Percentiles rank a stretch among this genome's conserved stretches.
Evolutionary conservation across 2,113 vertebrate genomes (phyloP).

Genomic region (Felis chaus): DNA sequence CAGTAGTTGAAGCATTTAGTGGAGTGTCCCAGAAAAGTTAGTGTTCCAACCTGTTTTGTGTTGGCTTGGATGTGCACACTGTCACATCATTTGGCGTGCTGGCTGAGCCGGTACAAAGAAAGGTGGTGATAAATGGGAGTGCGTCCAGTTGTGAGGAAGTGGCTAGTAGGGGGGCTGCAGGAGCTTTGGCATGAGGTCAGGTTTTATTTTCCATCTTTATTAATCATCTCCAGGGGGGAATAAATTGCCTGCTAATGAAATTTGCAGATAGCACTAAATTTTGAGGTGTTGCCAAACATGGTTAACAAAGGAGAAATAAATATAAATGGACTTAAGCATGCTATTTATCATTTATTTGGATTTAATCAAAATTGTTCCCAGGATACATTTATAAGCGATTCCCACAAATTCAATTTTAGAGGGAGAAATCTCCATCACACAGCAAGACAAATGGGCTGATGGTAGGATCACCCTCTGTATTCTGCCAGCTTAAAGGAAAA

Average conservation of each 20-base stretch:
- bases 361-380: slow-evolving; percentile 76
- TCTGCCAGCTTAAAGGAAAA: slow-evolving; percentile 11
- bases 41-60: not conserved
- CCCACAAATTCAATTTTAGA: slow-evolving; percentile 55
- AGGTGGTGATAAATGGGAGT: slow-evolving; percentile 60
- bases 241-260: slow-evolving; percentile 77
- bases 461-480: not conserved
- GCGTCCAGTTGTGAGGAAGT: slow-evolving; percentile 20
- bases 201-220: slow-evolving; percentile 77
- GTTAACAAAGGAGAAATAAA: slow-evolving; percentile 79
- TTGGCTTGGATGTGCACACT: not conserved
- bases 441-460: slow-evolving; percentile 7
- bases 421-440: not conserved
- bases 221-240: slow-evolving; percentile 77
- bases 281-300: slow-evolving; percentile 74
- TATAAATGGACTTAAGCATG: slow-evolving; percentile 72
- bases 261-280: slow-evolving; percentile 76
- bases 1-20: not conserved
- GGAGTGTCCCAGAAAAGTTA: slow-evolving; percentile 5
- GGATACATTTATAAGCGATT: slow-evolving; percentile 62
- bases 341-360: slow-evolving; percentile 79
- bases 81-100: slow-evolving; percentile 11
- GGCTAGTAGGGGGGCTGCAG: slow-evolving; percentile 55
- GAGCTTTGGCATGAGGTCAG: slow-evolving; percentile 71
- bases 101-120: not conserved